A percentile compares a stretch with the other conserved stretches of the same genome.
These are phyloP conservation scores for Heliangelus exortis DNA, from an alignment of 2,797 vertebrate species.

Conservation along the genomic window DNA sequence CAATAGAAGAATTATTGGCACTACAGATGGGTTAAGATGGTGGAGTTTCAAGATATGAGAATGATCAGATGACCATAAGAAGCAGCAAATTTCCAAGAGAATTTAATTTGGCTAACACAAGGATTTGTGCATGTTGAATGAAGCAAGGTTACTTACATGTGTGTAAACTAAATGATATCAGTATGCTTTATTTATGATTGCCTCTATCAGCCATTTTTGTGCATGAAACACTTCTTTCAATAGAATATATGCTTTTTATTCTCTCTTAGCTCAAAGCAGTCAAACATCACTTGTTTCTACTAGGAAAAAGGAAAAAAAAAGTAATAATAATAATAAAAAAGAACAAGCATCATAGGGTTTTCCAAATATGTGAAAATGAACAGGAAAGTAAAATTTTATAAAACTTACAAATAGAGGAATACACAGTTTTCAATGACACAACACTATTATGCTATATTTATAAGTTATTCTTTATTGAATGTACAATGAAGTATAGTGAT, in stretches of 20 bases:
- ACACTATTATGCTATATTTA: background rate
- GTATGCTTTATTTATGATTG: background rate
- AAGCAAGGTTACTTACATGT: background rate
- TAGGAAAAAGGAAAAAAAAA: accelerated
- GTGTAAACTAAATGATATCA: background rate
- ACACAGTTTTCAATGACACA: background rate
- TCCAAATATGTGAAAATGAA: background rate
- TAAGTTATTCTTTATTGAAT: background rate
- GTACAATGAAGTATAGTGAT: background rate
- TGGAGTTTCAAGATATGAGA: background rate
- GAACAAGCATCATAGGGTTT: no score
- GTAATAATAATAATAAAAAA: no score
- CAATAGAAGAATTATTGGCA: background rate
- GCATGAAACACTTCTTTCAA: background rate
- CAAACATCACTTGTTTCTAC: background rate
- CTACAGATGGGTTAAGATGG: accelerated
- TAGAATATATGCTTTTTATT: background rate
- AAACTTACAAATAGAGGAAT: background rate
- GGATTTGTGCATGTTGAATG: background rate
- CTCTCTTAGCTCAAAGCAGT: background rate
- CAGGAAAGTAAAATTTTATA: background rate
- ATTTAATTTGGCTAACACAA: background rate
- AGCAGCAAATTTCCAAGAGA: background rate
- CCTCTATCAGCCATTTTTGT: background rate
- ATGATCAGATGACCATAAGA: background rate